Conservation (phyloP, 2,888 invertebrate species). For the Phorcus lineatus region DNA sequence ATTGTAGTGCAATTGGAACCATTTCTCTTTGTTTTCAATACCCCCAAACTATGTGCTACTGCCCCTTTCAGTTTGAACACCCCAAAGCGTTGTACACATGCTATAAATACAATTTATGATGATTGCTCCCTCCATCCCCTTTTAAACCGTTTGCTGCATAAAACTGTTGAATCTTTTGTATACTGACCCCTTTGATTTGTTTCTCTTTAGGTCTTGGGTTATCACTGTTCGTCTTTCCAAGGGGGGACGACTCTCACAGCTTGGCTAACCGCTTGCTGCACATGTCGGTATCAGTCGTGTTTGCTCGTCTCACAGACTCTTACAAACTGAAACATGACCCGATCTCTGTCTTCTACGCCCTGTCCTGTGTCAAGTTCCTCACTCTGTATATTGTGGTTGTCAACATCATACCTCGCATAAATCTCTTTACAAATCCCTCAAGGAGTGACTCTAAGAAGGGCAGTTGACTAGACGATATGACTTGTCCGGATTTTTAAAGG, state of each 20-base stretch:
- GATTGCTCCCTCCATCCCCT: too few species aligned
- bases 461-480: background rate
- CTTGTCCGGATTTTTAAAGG: background rate
- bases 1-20: too few species aligned
- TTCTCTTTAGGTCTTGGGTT: background rate
- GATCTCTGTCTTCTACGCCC: conserved; percentile 21
- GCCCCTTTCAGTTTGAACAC: too few species aligned
- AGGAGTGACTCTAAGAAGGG: background rate
- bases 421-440: background rate
- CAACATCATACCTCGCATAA: conserved; percentile 28
- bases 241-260: background rate
- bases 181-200: too few species aligned
- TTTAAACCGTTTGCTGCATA: too few species aligned
- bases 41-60: too few species aligned
- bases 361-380: conserved; percentile 28
- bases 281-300: background rate
- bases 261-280: background rate
- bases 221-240: background rate
- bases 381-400: conserved; percentile 22
- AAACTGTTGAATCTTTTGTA: too few species aligned
- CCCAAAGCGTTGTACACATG: too few species aligned
- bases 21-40: too few species aligned
- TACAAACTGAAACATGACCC: conserved; percentile 24
- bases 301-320: background rate
- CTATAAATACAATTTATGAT: too few species aligned